Conservation (phyloP, 2,888 invertebrate species). For the Tachina grossa region DNA sequence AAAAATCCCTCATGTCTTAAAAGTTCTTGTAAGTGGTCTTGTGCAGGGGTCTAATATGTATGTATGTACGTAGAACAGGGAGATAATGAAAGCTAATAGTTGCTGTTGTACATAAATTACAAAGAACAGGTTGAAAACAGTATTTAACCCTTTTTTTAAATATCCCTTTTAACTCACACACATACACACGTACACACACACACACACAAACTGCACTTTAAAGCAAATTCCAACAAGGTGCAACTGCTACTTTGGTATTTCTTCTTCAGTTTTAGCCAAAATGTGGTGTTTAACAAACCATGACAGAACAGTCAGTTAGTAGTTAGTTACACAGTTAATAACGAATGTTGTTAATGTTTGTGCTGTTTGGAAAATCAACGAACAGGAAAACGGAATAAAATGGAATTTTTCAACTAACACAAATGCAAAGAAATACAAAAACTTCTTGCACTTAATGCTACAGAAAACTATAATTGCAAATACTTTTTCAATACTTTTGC, state of each 20-base stretch:
- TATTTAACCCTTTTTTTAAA: conserved; percentile 35
- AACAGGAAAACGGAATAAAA: conserved; percentile 43
- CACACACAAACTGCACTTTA: not conserved
- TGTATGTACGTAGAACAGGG: not conserved
- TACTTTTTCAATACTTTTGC: conserved; percentile 19
- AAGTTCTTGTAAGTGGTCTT: no score
- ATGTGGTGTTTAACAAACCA: conserved; percentile 59
- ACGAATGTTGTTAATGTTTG: conserved; percentile 32
- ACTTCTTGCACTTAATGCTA: not conserved
- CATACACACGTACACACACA: not conserved
- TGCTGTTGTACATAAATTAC: conserved; percentile 33
- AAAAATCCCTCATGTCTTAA: no score
- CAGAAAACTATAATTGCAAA: conserved; percentile 1
- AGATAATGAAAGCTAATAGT: conserved; percentile 33
- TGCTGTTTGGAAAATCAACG: conserved; percentile 33
- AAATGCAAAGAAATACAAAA: not conserved
- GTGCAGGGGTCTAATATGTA: no score
- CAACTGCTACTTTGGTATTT: conserved; percentile 34
- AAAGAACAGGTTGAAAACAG: conserved; percentile 51
- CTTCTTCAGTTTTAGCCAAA: conserved; percentile 36
- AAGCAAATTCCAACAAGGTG: conserved; percentile 14
- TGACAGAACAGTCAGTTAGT: conserved; percentile 56
- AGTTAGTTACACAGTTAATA: conserved; percentile 46
- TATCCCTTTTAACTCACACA: conserved; percentile 4
- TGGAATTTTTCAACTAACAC: conserved; percentile 10